A percentile compares a stretch with the other conserved stretches of the same genome.
phyloP scores from a whole-genome alignment of 2,888 invertebrate genomes.

The Drosophila mayaguana region DNA sequence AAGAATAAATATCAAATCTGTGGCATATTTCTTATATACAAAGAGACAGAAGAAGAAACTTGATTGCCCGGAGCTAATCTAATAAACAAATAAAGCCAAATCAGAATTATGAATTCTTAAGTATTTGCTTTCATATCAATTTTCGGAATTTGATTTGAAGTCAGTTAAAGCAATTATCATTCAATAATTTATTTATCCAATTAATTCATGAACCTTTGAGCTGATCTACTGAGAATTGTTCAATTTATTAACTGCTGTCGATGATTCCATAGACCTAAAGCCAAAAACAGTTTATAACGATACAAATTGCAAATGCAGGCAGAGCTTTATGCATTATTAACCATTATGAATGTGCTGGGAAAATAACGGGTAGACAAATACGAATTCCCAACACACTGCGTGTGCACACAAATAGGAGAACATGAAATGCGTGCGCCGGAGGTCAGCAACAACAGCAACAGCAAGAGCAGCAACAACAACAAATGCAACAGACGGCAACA shows the following conservation, averaged over 20 bases:
- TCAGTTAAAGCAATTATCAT: background rate
- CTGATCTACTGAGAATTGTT: constrained; percentile 19
- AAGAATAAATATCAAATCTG: background rate
- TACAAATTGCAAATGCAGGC: constrained; percentile 25
- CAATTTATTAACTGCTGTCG: constrained; percentile 24
- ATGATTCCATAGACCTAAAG: constrained; percentile 27
- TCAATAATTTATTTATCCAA: background rate
- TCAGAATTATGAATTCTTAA: background rate
- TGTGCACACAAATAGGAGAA: constrained; percentile 47
- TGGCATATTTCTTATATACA: no score
- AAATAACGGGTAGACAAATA: constrained; percentile 37
- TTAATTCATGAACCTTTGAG: background rate
- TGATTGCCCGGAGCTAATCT: background rate
- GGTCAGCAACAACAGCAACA: constrained; percentile 49
- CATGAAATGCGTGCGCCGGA: constrained; percentile 56
- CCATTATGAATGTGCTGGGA: constrained; percentile 59
- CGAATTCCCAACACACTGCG: constrained; percentile 44
- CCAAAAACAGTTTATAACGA: constrained; percentile 23
- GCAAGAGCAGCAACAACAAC: constrained; percentile 3
- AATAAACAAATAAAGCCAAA: background rate
- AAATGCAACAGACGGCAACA: constrained; percentile 17
- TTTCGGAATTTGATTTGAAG: background rate
- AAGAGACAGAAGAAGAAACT: background rate
- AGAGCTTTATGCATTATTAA: constrained; percentile 59
- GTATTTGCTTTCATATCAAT: background rate